Conservation (phyloP, 2,888 invertebrate species). For the Tenthredo notha region DNA sequence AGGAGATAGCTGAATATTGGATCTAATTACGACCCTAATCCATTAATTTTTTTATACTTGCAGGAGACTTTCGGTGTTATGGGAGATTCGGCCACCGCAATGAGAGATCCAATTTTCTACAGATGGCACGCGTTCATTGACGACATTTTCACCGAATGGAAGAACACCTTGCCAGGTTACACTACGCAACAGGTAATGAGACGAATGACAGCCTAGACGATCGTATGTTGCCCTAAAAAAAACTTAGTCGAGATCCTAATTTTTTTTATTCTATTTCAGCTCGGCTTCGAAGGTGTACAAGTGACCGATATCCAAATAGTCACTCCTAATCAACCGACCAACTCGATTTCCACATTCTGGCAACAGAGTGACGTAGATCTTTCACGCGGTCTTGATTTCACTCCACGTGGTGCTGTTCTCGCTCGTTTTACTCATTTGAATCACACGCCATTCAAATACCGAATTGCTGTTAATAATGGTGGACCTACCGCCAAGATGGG, state of each 20-base stretch:
- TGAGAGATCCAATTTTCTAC: conserved; percentile 93
- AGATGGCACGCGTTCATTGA: conserved; percentile 91
- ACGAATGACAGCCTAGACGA: not conserved
- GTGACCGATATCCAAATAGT: conserved; percentile 81
- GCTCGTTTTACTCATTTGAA: conserved; percentile 90
- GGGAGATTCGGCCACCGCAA: conserved; percentile 91
- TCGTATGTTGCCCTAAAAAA: not conserved
- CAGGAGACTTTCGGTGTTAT: conserved; percentile 91
- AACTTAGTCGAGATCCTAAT: not conserved
- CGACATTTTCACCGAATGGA: conserved; percentile 88
- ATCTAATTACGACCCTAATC: not conserved
- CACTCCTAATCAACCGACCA: conserved; percentile 78
- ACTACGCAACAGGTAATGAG: conserved; percentile 80
- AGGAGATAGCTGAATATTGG: not conserved
- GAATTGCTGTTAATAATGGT: conserved; percentile 82
- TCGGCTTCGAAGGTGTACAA: conserved; percentile 84
- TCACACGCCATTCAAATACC: conserved; percentile 86
- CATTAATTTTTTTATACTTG: conserved; percentile 45
- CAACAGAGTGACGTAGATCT: conserved; percentile 89
- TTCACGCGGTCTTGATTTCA: conserved; percentile 90
- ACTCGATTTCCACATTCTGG: conserved; percentile 87
- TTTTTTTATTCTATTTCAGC: conserved; percentile 75
- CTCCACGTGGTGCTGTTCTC: conserved; percentile 86
- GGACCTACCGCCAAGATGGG: conserved; percentile 80
- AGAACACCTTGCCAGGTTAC: conserved; percentile 86